Conservation (phyloP, 2,797 vertebrate genomes). For the Ispidina picta region DNA sequence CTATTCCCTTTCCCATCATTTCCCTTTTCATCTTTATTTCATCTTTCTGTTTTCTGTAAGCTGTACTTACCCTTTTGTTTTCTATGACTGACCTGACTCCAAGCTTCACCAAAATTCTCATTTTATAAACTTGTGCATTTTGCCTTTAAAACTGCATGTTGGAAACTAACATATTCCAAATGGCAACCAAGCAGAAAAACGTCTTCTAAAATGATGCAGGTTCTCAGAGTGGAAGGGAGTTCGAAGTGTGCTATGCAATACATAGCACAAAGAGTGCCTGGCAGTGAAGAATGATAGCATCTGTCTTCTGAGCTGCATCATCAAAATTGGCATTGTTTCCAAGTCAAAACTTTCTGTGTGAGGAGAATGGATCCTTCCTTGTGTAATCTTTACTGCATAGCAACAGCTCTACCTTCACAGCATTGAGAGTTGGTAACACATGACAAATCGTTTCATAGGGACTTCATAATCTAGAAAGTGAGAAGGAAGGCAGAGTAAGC, state of each 20-base stretch:
- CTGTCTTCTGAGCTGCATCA: neutral
- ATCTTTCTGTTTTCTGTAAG: neutral
- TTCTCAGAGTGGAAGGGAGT: neutral
- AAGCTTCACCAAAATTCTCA: neutral
- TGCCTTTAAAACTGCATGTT: neutral
- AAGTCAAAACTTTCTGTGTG: neutral
- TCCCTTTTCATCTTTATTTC: neutral
- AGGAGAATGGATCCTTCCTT: neutral
- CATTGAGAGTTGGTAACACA: accelerated
- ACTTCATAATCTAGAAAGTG: neutral
- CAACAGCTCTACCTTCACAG: neutral
- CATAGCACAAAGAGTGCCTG: neutral
- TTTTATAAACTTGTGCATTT: neutral
- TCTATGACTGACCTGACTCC: neutral
- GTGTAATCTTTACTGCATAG: neutral
- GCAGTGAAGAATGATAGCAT: neutral
- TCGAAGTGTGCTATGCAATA: neutral
- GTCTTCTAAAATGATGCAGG: neutral
- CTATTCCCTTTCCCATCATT: neutral
- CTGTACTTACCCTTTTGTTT: neutral
- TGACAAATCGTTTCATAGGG: neutral
- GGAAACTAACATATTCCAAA: neutral
- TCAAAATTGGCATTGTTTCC: neutral
- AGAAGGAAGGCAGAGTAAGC: neutral
- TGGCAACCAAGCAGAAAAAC: neutral